phyloP scores from a whole-genome alignment of 1,140 invertebrate species.

The Zaprionus nigranus region DNA sequence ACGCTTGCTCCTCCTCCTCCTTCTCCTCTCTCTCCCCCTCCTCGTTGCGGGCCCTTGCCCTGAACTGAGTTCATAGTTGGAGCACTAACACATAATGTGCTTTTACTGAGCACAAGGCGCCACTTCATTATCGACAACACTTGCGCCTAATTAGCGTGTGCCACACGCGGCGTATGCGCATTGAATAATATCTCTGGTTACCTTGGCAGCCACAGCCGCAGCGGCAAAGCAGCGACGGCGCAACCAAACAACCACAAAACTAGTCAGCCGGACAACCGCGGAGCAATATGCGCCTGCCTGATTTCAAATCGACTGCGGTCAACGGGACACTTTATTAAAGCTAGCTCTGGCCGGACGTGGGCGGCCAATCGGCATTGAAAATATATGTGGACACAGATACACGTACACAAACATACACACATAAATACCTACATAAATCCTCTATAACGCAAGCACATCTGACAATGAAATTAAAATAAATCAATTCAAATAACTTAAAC shows the following conservation, averaged over 20 bases:
- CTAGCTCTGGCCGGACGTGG: neutral
- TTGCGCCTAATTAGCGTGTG: conserved; percentile 67
- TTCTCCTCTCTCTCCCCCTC: no score
- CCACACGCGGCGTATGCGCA: conserved; percentile 64
- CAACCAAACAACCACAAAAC: conserved; percentile 4
- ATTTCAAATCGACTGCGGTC: conserved; percentile 47
- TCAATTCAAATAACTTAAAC: neutral
- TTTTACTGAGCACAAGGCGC: conserved; percentile 44
- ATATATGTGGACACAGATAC: neutral
- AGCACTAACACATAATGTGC: conserved; percentile 25
- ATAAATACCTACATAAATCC: neutral
- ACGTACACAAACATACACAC: neutral
- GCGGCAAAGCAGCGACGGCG: neutral
- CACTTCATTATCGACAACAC: conserved; percentile 67
- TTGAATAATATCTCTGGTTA: conserved; percentile 64
- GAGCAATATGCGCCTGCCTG: conserved; percentile 37
- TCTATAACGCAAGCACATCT: neutral
- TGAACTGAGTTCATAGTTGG: conserved; percentile 15
- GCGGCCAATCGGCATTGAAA: neutral
- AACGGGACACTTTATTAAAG: conserved; percentile 25
- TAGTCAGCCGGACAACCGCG: conserved; percentile 32
- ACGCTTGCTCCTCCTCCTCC: neutral
- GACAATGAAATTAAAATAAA: neutral
- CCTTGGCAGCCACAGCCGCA: conserved; percentile 27
- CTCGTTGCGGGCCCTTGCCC: neutral